phyloP scores from a whole-genome alignment of 2,797 vertebrate genomes.

The Onychomys torridus region DNA sequence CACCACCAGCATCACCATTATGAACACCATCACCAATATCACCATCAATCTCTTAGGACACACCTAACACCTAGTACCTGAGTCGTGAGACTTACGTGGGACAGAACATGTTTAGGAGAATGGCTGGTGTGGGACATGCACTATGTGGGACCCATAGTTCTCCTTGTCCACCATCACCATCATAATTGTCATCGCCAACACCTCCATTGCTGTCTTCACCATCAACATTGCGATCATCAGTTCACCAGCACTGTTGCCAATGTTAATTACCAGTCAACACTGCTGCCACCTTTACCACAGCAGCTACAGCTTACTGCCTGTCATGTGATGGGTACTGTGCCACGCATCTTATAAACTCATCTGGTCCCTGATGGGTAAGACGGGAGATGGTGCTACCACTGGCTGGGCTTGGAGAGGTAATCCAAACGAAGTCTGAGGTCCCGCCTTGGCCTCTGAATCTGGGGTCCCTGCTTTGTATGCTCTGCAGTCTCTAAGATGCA shows the following conservation, averaged over 20 bases:
- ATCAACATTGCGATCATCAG: neutral
- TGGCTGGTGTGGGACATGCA: no score
- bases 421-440: neutral
- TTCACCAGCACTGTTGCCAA: neutral
- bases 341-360: fast-evolving
- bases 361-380: no score
- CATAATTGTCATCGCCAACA: neutral
- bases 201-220: fast-evolving
- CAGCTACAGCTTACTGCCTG: fast-evolving
- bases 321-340: neutral
- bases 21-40: no score
- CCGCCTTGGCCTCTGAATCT: neutral
- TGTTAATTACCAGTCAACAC: neutral
- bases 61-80: no score
- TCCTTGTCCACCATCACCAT: fast-evolving
- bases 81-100: no score
- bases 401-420: neutral
- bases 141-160: no score
- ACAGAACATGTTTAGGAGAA: no score
- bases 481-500: fast-evolving
- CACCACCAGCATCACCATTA: no score
- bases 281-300: neutral
- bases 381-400: fast-evolving
- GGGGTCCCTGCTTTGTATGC: fast-evolving
- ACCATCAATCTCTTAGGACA: no score